A percentile compares a stretch with the other conserved stretches of the same genome.
Evolutionary conservation across 2,113 vertebrate species (phyloP).

Genomic region (Spizaetus ornatus): DNA sequence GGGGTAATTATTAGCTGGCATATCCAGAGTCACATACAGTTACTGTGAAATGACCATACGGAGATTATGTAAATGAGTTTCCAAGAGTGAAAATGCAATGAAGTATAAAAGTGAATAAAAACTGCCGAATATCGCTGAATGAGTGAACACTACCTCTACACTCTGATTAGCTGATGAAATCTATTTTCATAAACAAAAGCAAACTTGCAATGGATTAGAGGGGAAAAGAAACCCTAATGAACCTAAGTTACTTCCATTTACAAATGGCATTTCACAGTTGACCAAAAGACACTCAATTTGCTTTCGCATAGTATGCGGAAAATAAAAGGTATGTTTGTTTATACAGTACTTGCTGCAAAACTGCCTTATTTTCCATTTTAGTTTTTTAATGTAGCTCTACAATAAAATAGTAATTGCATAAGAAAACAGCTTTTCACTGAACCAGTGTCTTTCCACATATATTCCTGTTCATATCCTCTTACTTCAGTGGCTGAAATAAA

Average conservation of each 20-base stretch:
- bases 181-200: not conserved
- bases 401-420: not conserved
- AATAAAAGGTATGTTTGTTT: not conserved
- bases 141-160: not conserved
- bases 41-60: slow-evolving; percentile 62
- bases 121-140: not conserved
- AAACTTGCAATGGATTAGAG: not conserved
- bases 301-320: not conserved
- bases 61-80: slow-evolving; percentile 58
- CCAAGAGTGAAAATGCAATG: slow-evolving; percentile 30
- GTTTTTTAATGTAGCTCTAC: not conserved
- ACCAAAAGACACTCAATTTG: not conserved
- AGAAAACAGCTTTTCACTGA: not conserved
- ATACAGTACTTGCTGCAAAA: not conserved
- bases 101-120: slow-evolving; percentile 50
- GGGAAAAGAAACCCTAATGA: not conserved
- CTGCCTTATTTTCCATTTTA: not conserved
- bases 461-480: not conserved
- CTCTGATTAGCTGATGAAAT: not conserved
- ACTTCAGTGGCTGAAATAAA: not conserved
- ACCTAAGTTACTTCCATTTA: not conserved
- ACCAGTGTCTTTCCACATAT: not conserved
- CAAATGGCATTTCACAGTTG: not conserved
- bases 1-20: slow-evolving; percentile 41
- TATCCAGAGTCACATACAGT: slow-evolving; percentile 26